Evolutionary conservation across 2,888 invertebrate species (phyloP).

Genomic region (Orthonychiurus folsomi): DNA sequence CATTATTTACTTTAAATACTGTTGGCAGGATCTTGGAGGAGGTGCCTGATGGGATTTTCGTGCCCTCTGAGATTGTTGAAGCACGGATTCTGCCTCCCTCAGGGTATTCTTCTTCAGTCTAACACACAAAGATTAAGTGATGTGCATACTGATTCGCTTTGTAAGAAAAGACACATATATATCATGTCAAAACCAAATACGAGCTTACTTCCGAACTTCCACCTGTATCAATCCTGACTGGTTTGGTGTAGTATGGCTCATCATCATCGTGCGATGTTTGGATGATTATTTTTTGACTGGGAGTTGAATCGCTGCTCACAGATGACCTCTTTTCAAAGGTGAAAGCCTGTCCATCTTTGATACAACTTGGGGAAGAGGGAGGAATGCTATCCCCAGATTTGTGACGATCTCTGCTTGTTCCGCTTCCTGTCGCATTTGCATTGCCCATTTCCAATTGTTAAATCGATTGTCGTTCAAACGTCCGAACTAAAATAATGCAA

Average conservation of each 20-base stretch:
- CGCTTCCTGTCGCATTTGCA: constrained; percentile 47
- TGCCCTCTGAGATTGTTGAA: constrained; percentile 60
- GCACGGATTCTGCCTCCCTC: constrained; percentile 54
- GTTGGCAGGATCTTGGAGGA: constrained; percentile 65
- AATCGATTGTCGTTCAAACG: not conserved
- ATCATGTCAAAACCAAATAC: not conserved
- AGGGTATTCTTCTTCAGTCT: not conserved
- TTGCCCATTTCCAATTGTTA: constrained; percentile 63
- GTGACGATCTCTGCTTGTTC: constrained; percentile 65
- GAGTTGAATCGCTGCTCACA: constrained; percentile 17
- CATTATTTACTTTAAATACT: constrained; percentile 86
- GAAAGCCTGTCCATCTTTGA: constrained; percentile 65
- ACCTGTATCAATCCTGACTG: not conserved
- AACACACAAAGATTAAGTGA: not conserved
- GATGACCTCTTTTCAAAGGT: constrained; percentile 70
- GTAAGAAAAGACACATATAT: constrained; percentile 6
- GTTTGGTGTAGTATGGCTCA: constrained; percentile 55
- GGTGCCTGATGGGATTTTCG: constrained; percentile 44
- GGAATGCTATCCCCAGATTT: constrained; percentile 53
- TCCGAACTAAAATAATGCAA: not conserved
- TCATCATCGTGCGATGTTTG: constrained; percentile 67
- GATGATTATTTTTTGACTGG: constrained; percentile 52
- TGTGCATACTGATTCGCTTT: no score
- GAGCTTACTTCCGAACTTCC: not conserved
- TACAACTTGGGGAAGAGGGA: constrained; percentile 51